phyloP scores from a whole-genome alignment of 1,140 invertebrate genomes.

The Macrocentrus cingulum region DNA sequence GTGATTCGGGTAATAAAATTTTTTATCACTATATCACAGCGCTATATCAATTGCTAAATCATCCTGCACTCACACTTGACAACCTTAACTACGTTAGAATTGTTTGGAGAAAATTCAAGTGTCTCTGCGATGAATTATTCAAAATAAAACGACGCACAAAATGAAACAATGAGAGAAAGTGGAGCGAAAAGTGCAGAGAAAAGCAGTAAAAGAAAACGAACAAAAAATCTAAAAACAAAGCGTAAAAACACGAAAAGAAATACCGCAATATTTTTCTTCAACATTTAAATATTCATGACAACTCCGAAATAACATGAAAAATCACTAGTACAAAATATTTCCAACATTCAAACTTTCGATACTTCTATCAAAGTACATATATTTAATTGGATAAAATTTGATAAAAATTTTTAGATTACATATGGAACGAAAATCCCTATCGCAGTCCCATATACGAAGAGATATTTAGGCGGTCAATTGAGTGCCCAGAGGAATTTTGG shows the following conservation, averaged over 20 bases:
- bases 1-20: conserved; percentile 34
- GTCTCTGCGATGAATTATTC: conserved; percentile 2
- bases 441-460: conserved; percentile 64
- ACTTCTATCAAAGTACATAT: too few species aligned
- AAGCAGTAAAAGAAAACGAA: too few species aligned
- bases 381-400: too few species aligned
- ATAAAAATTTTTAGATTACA: conserved; percentile 39
- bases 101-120: background rate
- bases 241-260: too few species aligned
- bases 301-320: too few species aligned
- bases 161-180: background rate
- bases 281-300: too few species aligned
- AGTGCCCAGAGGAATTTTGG: conserved; percentile 86
- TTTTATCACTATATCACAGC: background rate
- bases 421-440: conserved; percentile 40
- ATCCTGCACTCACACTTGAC: background rate
- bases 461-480: conserved; percentile 68
- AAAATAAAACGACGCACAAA: background rate
- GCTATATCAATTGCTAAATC: too few species aligned
- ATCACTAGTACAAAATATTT: too few species aligned
- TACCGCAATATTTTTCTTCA: too few species aligned
- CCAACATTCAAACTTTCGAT: too few species aligned
- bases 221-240: too few species aligned
- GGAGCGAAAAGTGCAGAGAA: too few species aligned
- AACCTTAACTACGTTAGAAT: background rate